A percentile compares a stretch with the other conserved stretches of the same genome.
These are phyloP conservation scores for Drosophila littoralis DNA, from an alignment of 1,140 invertebrate genomes.

Conservation along the genomic window DNA sequence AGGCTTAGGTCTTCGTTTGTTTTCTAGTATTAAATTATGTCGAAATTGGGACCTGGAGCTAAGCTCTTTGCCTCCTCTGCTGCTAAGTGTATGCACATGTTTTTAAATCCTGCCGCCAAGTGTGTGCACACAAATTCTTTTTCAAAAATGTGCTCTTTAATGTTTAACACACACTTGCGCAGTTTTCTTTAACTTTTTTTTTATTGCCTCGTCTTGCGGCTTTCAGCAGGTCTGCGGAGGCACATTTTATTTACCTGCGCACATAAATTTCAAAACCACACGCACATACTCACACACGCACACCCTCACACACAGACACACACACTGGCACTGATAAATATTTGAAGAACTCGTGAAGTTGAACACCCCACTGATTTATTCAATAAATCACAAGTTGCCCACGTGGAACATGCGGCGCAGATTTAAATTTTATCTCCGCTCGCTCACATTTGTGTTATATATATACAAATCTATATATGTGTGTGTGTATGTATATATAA, in stretches of 20 bases:
- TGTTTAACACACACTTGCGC: constrained; percentile 61
- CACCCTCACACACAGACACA: constrained; percentile 19
- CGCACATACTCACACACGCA: constrained; percentile 31
- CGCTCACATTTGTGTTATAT: background rate
- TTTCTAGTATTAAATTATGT: no score
- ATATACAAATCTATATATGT: background rate
- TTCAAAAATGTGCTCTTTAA: constrained; percentile 40
- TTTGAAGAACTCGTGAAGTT: constrained; percentile 58
- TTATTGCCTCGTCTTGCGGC: constrained; percentile 75
- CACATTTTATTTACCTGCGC: constrained; percentile 69
- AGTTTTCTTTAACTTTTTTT: constrained; percentile 43
- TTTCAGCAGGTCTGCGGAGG: constrained; percentile 58
- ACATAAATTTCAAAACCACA: constrained; percentile 73
- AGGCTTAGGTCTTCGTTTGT: background rate
- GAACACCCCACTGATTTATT: constrained; percentile 71
- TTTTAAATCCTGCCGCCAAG: constrained; percentile 25
- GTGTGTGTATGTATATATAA: constrained; percentile 19
- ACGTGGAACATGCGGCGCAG: constrained; percentile 38
- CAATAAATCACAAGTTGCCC: constrained; percentile 75
- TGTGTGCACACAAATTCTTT: constrained; percentile 25
- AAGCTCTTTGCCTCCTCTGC: no score
- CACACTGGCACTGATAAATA: constrained; percentile 60
- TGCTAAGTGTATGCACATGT: constrained; percentile 18
- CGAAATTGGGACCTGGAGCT: no score
- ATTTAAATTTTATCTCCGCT: constrained; percentile 74